Conservation (phyloP, 1,140 invertebrate genomes). For the Papilio machaon region DNA sequence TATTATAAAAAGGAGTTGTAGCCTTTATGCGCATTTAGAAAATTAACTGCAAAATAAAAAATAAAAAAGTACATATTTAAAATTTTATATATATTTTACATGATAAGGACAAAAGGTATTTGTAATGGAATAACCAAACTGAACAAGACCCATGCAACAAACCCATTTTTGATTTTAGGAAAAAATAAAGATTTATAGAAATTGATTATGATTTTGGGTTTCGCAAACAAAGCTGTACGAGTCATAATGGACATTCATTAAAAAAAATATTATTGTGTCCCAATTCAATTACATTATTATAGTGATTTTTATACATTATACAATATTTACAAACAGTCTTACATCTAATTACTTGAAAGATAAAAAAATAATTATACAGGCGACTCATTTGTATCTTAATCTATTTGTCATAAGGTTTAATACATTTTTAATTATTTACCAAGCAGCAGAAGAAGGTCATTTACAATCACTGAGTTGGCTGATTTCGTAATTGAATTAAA, state of each 20-base stretch:
- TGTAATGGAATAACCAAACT: no score
- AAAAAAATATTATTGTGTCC: not conserved
- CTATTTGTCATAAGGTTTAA: not conserved
- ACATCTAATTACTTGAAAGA: constrained; percentile 3
- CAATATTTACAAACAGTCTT: not conserved
- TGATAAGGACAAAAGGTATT: no score
- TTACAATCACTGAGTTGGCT: not conserved
- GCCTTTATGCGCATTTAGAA: not conserved
- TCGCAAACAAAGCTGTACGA: no score
- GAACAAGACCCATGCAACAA: no score
- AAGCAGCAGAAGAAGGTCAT: not conserved
- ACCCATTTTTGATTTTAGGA: no score
- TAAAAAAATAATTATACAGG: not conserved
- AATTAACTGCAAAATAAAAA: no score
- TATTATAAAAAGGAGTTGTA: not conserved
- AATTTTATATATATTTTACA: no score
- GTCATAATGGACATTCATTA: not conserved
- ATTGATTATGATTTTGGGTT: no score
- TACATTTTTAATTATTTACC: not conserved
- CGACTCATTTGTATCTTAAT: not conserved
- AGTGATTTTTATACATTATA: not conserved
- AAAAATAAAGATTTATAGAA: no score
- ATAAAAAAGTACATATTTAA: no score
- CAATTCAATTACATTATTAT: not conserved
- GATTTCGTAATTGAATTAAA: not conserved